A percentile compares a stretch with the other conserved stretches of the same genome.
Evolutionary conservation across 2,113 vertebrate species (phyloP).

Genomic region (Rhinopomastus cyanomelas): DNA sequence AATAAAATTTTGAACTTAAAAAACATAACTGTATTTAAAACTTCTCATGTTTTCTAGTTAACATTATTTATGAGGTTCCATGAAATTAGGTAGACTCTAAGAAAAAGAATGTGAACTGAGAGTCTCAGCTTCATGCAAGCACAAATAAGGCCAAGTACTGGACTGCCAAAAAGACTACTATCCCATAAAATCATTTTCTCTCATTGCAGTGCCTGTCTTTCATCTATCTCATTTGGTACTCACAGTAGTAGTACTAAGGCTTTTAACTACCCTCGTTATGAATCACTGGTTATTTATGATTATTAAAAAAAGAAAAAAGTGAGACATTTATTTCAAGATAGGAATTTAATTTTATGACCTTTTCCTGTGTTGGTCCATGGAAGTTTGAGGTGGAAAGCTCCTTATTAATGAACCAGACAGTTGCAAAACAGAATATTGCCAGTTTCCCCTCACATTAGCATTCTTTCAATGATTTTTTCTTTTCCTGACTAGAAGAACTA

Average conservation of each 20-base stretch:
- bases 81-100: neutral
- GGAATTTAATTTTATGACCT: neutral
- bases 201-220: neutral
- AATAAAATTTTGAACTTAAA: neutral
- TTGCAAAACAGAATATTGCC: slow-evolving; percentile 4
- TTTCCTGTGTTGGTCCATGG: neutral
- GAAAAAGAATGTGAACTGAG: neutral
- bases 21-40: neutral
- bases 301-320: neutral
- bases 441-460: slow-evolving; percentile 62
- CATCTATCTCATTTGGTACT: neutral
- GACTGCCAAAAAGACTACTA: neutral
- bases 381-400: neutral
- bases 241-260: neutral
- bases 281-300: neutral
- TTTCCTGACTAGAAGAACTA: slow-evolving; percentile 61
- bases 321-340: neutral
- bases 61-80: neutral
- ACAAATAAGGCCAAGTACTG: neutral
- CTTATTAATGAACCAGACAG: neutral
- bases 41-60: neutral
- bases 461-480: slow-evolving; percentile 66
- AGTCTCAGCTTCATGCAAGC: neutral
- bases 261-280: no score
- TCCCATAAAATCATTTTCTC: neutral